Percentiles rank a stretch among this genome's conserved stretches.
Evolutionary conservation across 2,797 vertebrate genomes (phyloP).

Genomic region (Lagocephalus sceleratus): DNA sequence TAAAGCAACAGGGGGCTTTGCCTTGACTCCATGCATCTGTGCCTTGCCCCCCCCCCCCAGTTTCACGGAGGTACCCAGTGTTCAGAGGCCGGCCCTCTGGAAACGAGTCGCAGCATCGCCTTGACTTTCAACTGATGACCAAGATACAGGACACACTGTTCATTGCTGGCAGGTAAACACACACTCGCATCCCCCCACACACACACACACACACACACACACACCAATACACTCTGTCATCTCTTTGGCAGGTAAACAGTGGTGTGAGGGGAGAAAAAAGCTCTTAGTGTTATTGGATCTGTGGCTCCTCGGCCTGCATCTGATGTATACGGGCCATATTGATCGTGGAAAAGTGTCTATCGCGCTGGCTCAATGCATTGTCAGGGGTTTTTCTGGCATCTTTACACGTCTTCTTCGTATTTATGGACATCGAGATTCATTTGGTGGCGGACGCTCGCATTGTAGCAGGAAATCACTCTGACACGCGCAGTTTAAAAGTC

Average conservation of each 20-base stretch:
- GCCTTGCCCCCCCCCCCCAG: conserved; percentile 81
- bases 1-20: too few relatives aligned
- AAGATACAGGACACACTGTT: conserved; percentile 99
- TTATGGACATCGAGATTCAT: conserved; percentile 58
- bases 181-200: conserved; percentile 76
- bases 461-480: conserved; percentile 60
- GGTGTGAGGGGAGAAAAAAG: conserved; percentile 24
- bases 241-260: conserved; percentile 88
- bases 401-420: conserved; percentile 64
- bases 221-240: conserved; percentile 64
- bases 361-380: conserved; percentile 44
- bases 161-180: conserved; percentile 96
- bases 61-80: conserved; percentile 94
- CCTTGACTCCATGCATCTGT: conserved; percentile 28
- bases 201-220: background rate
- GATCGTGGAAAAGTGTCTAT: conserved; percentile 62
- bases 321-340: conserved; percentile 64
- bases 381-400: conserved; percentile 65
- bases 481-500: conserved; percentile 49
- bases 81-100: conserved; percentile 98
- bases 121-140: conserved; percentile 99
- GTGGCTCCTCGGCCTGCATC: conserved; percentile 46
- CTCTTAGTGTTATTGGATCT: conserved; percentile 76
- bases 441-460: conserved; percentile 42
- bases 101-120: conserved; percentile 97